Evolutionary conservation across 2,797 vertebrate species (phyloP).

Genomic region (Crenichthys baileyi): DNA sequence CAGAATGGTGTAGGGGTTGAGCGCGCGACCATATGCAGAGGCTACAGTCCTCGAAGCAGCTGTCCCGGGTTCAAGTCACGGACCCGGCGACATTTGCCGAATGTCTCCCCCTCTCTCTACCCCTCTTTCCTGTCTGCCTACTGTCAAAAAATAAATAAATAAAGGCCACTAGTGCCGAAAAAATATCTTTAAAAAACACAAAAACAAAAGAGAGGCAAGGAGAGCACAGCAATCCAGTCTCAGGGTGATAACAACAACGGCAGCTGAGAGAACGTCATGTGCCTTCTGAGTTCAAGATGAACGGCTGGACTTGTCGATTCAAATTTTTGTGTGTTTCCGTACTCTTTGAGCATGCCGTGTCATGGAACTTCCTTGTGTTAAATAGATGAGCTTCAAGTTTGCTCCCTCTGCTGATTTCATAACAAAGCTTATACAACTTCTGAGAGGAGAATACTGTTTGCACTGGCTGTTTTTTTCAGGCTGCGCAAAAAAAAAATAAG

Average conservation of each 20-base stretch:
- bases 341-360: conserved; percentile 33
- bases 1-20: too few relatives aligned
- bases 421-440: conserved; percentile 73
- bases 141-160: too few relatives aligned
- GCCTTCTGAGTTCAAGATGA: conserved; percentile 38
- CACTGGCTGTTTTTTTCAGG: conserved; percentile 39
- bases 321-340: conserved; percentile 26
- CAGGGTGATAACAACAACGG: conserved; percentile 53
- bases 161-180: too few relatives aligned
- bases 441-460: conserved; percentile 34
- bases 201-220: conserved; percentile 33
- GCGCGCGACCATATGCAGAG: too few relatives aligned
- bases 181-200: too few relatives aligned
- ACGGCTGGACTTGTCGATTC: conserved; percentile 17
- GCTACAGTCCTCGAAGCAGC: too few relatives aligned
- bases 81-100: too few relatives aligned
- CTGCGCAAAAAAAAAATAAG: conserved; percentile 7
- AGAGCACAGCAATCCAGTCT: conserved; percentile 28
- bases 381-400: conserved; percentile 63
- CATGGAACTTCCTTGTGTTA: conserved; percentile 50
- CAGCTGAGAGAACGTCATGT: conserved; percentile 17
- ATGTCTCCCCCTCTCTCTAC: too few relatives aligned
- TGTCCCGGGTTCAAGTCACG: too few relatives aligned
- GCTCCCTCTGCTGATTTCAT: conserved; percentile 55
- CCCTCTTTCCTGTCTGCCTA: too few relatives aligned